phyloP scores from a whole-genome alignment of 1,140 invertebrate genomes.

The Drosophila kohkoa region DNA sequence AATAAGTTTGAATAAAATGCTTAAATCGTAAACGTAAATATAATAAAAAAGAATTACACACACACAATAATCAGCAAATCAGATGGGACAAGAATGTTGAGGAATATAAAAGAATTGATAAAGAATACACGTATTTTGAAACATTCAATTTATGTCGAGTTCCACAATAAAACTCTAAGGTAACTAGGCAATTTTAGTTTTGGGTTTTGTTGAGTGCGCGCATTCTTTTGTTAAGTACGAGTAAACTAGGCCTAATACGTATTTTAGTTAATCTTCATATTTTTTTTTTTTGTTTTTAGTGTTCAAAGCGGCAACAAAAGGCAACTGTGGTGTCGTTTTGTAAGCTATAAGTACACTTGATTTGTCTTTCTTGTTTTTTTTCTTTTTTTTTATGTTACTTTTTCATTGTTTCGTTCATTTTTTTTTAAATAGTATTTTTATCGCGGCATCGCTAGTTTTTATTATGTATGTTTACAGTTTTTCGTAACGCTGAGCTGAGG shows the following conservation, averaged over 20 bases:
- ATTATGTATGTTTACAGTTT: constrained; percentile 87
- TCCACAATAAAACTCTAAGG: constrained; percentile 27
- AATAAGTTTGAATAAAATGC: constrained; percentile 68
- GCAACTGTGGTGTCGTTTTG: constrained; percentile 39
- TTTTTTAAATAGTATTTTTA: constrained; percentile 39
- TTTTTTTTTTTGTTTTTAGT: not conserved
- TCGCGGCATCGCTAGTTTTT: constrained; percentile 63
- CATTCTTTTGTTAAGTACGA: constrained; percentile 54
- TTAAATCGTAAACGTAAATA: constrained; percentile 62
- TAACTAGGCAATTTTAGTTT: constrained; percentile 55
- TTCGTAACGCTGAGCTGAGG: constrained; percentile 94
- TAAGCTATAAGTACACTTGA: constrained; percentile 74
- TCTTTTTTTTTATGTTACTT: constrained; percentile 25
- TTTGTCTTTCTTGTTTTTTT: constrained; percentile 53
- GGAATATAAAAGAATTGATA: not conserved
- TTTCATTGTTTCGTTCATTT: constrained; percentile 13
- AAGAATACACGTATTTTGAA: not conserved
- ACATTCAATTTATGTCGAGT: constrained; percentile 12
- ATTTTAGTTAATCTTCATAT: constrained; percentile 40
- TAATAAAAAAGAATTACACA: constrained; percentile 54
- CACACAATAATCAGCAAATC: constrained; percentile 36
- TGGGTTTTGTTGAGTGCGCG: constrained; percentile 51
- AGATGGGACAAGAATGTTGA: not conserved
- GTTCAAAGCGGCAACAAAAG: constrained; percentile 43
- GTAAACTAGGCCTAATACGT: constrained; percentile 67